Percentiles rank a stretch among this genome's conserved stretches.
These are phyloP conservation scores for Heliocidaris erythrogramma DNA, from an alignment of 35 echinoderm and acorn worm genomes.

Conservation along the genomic window DNA sequence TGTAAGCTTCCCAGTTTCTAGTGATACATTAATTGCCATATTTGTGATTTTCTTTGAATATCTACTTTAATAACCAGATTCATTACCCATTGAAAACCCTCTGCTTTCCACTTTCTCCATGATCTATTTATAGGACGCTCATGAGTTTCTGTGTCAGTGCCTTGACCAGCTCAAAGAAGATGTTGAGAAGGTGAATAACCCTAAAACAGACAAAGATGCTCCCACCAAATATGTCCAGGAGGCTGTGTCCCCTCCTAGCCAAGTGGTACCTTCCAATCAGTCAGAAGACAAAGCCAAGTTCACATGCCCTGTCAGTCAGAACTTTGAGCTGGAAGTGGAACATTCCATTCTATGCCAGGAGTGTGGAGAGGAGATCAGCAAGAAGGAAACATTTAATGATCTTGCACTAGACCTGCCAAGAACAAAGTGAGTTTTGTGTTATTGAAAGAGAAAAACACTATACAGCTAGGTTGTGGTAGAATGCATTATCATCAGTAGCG, in stretches of 20 bases:
- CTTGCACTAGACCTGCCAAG: conserved; percentile 86
- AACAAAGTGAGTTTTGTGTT: conserved; percentile 59
- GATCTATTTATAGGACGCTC: conserved; percentile 78
- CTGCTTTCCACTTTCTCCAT: not conserved
- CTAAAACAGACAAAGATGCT: not conserved
- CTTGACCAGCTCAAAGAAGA: conserved; percentile 99
- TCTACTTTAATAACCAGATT: no score
- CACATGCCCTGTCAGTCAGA: conserved; percentile 62
- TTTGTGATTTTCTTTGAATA: no score
- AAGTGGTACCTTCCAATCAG: conserved; percentile 42
- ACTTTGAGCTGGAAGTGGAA: conserved; percentile 86
- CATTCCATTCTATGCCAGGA: conserved; percentile 83
- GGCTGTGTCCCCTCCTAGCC: not conserved
- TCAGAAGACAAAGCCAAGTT: not conserved
- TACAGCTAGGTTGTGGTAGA: not conserved
- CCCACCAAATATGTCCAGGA: not conserved
- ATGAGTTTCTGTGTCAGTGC: conserved; percentile 96
- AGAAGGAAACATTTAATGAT: conserved; percentile 82
- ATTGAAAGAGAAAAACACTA: not conserved
- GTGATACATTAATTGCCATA: no score
- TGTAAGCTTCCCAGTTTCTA: no score
- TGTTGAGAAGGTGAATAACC: conserved; percentile 70
- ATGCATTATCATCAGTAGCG: no score
- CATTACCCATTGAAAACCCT: no score
- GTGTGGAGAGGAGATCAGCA: conserved; percentile 80